Percentiles rank a stretch among this genome's conserved stretches.
Evolutionary conservation across 1,140 invertebrate genomes (phyloP).

Genomic region (Sminthurinus signatus): DNA sequence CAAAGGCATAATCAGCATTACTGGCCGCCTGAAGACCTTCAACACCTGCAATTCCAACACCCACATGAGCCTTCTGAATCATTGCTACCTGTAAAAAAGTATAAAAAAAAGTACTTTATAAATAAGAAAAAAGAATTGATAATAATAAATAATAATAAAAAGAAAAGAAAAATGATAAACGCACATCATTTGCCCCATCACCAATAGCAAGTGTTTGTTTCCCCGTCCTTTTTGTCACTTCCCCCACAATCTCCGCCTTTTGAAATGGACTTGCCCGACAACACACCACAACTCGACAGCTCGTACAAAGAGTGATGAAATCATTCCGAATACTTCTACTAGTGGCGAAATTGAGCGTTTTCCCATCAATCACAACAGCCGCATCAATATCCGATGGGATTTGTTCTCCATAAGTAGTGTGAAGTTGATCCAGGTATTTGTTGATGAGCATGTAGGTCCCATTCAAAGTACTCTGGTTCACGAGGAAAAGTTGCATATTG

Average conservation of each 20-base stretch:
- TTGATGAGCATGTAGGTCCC: not conserved
- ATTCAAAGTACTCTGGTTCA: conserved; percentile 90
- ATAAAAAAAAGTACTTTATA: no score
- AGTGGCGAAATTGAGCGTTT: conserved; percentile 88
- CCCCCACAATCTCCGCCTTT: conserved; percentile 92
- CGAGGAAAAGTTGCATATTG: conserved; percentile 78
- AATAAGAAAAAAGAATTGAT: no score
- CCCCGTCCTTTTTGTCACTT: conserved; percentile 79
- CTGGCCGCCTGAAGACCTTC: conserved; percentile 97
- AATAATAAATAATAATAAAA: no score
- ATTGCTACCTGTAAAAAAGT: no score
- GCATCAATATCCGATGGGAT: conserved; percentile 74
- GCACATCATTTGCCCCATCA: conserved; percentile 97
- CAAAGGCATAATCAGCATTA: conserved; percentile 96
- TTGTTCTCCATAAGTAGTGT: conserved; percentile 4
- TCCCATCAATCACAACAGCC: conserved; percentile 81
- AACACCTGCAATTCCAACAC: conserved; percentile 94
- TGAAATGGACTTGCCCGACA: conserved; percentile 97
- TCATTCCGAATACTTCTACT: conserved; percentile 82
- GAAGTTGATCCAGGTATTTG: not conserved
- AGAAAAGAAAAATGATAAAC: no score
- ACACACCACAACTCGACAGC: conserved; percentile 93
- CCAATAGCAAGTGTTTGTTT: conserved; percentile 93
- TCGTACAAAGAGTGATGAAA: conserved; percentile 87
- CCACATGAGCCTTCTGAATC: conserved; percentile 93